Percentiles rank a stretch among this genome's conserved stretches.
Conservation (phyloP, 2,113 vertebrate genomes). For the Uria aalge region DNA sequence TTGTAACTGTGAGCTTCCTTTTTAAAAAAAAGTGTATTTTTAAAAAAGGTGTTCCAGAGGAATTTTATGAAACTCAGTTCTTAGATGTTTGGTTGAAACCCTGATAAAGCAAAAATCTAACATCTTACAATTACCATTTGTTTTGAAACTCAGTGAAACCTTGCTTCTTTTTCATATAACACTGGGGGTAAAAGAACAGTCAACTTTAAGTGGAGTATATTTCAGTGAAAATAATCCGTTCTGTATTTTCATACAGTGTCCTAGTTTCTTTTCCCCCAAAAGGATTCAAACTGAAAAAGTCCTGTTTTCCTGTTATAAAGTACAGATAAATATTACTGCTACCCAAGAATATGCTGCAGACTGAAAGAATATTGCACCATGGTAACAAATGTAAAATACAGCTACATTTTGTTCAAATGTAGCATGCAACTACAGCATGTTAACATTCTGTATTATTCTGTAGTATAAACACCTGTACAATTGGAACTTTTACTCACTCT, state of each 20-base stretch:
- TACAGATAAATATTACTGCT: not conserved
- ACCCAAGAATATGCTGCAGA: not conserved
- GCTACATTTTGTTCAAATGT: not conserved
- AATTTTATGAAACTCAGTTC: not conserved
- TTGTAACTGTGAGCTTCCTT: not conserved
- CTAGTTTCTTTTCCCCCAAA: not conserved
- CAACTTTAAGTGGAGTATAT: not conserved
- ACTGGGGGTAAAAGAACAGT: too few species aligned
- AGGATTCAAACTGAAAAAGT: not conserved
- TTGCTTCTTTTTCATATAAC: not conserved
- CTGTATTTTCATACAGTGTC: not conserved
- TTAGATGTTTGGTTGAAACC: not conserved
- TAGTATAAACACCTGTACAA: slow-evolving; percentile 43
- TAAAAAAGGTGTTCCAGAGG: not conserved
- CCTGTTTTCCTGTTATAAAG: not conserved
- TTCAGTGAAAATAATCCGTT: not conserved
- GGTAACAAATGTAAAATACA: not conserved
- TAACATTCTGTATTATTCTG: not conserved
- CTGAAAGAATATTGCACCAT: not conserved
- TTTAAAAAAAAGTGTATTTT: not conserved
- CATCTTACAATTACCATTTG: not conserved
- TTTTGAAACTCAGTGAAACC: not conserved
- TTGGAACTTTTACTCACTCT: slow-evolving; percentile 72
- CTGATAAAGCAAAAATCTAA: not conserved
- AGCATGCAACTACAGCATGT: not conserved